A percentile compares a stretch with the other conserved stretches of the same genome.
These are phyloP conservation scores for Pygocentrus nattereri DNA, from an alignment of 2,797 vertebrate genomes.

Conservation along the genomic window DNA sequence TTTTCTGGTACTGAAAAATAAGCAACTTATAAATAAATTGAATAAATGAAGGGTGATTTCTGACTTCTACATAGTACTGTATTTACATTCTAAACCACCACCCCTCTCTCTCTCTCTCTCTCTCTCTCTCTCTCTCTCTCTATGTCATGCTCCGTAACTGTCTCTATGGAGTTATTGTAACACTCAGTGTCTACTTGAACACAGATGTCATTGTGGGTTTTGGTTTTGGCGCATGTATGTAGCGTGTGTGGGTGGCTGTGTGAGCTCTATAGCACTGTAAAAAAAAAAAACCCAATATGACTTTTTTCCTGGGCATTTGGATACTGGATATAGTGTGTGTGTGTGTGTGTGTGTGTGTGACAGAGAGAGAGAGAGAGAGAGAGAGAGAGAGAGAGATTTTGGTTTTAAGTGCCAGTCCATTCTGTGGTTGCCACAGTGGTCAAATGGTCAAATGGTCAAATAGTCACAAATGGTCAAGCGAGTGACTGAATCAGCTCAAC, in stretches of 20 bases:
- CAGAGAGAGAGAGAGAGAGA: neutral
- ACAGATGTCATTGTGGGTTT: conserved; percentile 52
- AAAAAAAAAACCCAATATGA: conserved; percentile 39
- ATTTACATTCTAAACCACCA: neutral
- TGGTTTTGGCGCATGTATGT: conserved; percentile 28
- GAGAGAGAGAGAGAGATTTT: neutral
- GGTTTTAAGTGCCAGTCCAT: conserved; percentile 20
- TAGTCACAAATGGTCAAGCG: neutral
- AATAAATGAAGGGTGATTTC: no score
- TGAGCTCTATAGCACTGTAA: conserved; percentile 37
- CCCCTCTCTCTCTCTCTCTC: neutral
- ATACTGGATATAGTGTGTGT: conserved; percentile 13
- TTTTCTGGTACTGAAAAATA: no score
- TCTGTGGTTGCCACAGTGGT: neutral
- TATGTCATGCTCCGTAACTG: neutral
- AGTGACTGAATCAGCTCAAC: neutral
- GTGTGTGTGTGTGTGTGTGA: conserved; percentile 5
- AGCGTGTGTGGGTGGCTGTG: conserved; percentile 46
- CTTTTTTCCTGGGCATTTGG: conserved; percentile 35
- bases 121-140: neutral
- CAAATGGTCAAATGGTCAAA: neutral
- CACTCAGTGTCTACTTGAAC: neutral
- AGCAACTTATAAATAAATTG: no score
- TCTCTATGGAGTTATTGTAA: conserved; percentile 25
- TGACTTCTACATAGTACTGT: no score